Evolutionary conservation across 2,888 invertebrate species (phyloP), one percentile per base, ranked within the genome.

Genomic region (Aplocera efformata): DNA sequence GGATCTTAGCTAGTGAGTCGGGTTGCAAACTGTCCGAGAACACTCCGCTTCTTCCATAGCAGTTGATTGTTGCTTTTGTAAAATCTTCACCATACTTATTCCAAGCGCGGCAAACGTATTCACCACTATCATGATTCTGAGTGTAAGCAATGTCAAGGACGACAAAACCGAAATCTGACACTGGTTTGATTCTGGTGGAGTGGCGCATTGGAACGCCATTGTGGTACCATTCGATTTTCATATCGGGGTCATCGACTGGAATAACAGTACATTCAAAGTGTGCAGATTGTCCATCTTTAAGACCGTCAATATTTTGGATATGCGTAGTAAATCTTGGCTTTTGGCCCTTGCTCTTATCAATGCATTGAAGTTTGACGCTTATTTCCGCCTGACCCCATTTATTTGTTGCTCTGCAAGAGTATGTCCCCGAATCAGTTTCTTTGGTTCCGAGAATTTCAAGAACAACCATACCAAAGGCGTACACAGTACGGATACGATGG

Each of bases 401-500:
- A 72, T 97, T 97, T 1, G 94, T 96, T 1, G 97, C 97, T 47
- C 93, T 90, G 72, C 97, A 97, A 1, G 94, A 94, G 72, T 96
- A 97, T 17, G 91, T 92, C 26, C 98, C 98, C 13, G 96, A 94
- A 78, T 99, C 99, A 72, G 95, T 94, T 42, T 94, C 94, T 72
- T 96, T 97, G 0, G 97, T 96, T 48, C 98, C 98, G 10, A 97
- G 90, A 58, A 99, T 96, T 89, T 99, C 99, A 26, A 99, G 90
- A 27, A 98, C 96, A 10, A 98, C 98, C 93, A 97, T 98, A 37
- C 99, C 99, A 74, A 99, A 98, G 8, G 98, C 98, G 72, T 98
- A 96, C 7, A 98, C 96, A 7, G 98, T 98, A 68, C 96, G 91
- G 46, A 94, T 94, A 50, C 98, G 92, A 72, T 97, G 97, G 77